Base-by-base conservation (phyloP, 2,888 invertebrate species). In the Bruchidius siliquastri region DNA sequence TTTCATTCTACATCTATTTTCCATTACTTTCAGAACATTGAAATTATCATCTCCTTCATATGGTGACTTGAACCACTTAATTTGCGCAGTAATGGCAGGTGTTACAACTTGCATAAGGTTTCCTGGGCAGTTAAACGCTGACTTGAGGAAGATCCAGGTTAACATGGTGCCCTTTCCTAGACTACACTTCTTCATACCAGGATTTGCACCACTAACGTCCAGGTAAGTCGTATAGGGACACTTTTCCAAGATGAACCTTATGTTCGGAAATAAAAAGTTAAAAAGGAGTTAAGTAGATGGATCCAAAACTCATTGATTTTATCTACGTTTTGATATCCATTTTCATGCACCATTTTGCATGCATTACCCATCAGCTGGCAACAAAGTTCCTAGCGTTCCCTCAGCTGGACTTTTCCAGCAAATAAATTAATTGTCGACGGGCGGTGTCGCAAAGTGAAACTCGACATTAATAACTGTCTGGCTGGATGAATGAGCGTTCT, bases 81-180 rank as follows among this genome's bases (percentile, higher is more conserved):
- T 91, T 21, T 87, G 88, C 0, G 83, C 87, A 0, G 88, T 88
- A n/a, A 89, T 90, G 89, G 88, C 89, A 4, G 90, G 90, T 49
- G 88, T 90, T 0, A 90, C 90, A 0, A 91, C 91, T 69, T 91
- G 91, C 82, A 89, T 92, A 20, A 86, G 92, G 74, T 92, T 92
- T 86, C 92, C 92, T 21, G 92, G 92, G 73, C 92, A 92, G 83
- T 85, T 92, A 71, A 92, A 92, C 81, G 90, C 92, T 18, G 92
- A 92, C 84, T 85, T 92, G 67, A 85, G 92, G 69, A 89, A 92
- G 83, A 86, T 90, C 72, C 86, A 88, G 49, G 89, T 91, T 30
- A 92, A 92, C 84, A 84, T 86, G 85, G 92, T 92, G 6, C 92
- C 92, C 20, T 92, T 91, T 86, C 92, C 92, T 8, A 87, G 90